Conservation (phyloP, 92 coral and sea anemone genomes). For the Parazoanthus atlanticus region DNA sequence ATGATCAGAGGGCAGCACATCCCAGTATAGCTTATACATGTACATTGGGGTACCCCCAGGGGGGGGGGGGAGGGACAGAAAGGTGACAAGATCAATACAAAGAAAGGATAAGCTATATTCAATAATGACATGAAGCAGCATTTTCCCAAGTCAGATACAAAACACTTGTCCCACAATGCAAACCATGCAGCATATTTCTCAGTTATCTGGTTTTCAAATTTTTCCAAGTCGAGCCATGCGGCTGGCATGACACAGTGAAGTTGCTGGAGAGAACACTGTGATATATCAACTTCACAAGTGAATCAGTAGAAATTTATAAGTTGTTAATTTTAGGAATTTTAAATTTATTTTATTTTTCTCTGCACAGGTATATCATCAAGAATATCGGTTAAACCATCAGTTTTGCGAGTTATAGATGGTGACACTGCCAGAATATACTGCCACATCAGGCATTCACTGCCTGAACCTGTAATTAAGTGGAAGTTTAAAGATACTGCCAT, state of each 20-base stretch:
- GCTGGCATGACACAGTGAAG: no score
- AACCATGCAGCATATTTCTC: no score
- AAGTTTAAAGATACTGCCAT: slow-evolving; percentile 46
- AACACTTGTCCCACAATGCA: neutral
- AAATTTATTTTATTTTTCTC: neutral
- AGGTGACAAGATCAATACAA: no score
- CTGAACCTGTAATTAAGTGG: slow-evolving; percentile 68
- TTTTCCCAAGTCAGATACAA: neutral
- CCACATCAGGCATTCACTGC: slow-evolving; percentile 67
- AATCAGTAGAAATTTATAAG: neutral
- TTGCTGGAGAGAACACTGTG: no score
- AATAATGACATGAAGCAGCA: no score
- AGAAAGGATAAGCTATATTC: neutral
- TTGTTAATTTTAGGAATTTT: neutral
- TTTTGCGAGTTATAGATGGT: slow-evolving; percentile 52
- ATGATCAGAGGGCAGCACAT: no score
- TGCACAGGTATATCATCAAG: slow-evolving; percentile 80
- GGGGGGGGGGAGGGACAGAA: no score
- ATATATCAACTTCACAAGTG: no score
- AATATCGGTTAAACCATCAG: slow-evolving; percentile 61
- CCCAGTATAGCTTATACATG: no score
- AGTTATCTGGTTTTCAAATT: no score
- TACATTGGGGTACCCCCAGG: no score
- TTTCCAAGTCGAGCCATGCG: no score
- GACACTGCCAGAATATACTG: slow-evolving; percentile 84